Base-by-base conservation (phyloP, 2,888 invertebrate genomes). In the Philereme transversata region DNA sequence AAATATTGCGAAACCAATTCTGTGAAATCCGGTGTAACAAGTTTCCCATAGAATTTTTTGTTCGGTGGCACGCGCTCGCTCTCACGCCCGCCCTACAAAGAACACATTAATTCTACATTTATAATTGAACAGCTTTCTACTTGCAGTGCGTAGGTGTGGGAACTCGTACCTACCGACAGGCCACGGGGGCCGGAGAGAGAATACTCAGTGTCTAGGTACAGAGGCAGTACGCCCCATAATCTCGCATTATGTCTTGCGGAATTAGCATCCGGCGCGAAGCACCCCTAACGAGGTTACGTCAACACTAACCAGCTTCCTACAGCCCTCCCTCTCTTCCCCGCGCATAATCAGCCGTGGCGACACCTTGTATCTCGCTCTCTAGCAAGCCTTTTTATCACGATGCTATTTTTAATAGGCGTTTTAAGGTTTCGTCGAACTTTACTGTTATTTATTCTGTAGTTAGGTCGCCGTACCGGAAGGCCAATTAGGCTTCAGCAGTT, bases 321-420 rank as follows among this genome's bases (percentile, higher is more conserved):
- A 34, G 49, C 36, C 40, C n/a, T 22, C 50, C 6, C 11, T 8
- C 38, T 40, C 38, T 40, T 7, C 6, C 50, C 6, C 50, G 40
- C 33, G 6, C 22, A 22, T 22, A 22, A 22, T 22, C 22, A 22
- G 22, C 22, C 1, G 22, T 3, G 22, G 22, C 22, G 22, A 33
- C 4, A 6, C 11, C 11, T 5, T n/a, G 5, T n/a, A 5, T 5
- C 43, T 57, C 57, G 11, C 46, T 53, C 53, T 36, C 22, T 5
- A 51, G 35, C 51, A 41, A 49, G 46, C 35, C 50, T 52, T 34
- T 51, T 33, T 46, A 43, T 45, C 11, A 54, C 49, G 48, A 57
- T 51, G 57, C 52, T n/a, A 53, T 56, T 59, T 52, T 55, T 56
- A 49, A 56, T 56, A 38, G 59, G 58, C 11, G 57, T 49, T 63